Evolutionary conservation across 2,888 invertebrate species (phyloP).

Genomic region (Lepeophtheirus nordmannii): DNA sequence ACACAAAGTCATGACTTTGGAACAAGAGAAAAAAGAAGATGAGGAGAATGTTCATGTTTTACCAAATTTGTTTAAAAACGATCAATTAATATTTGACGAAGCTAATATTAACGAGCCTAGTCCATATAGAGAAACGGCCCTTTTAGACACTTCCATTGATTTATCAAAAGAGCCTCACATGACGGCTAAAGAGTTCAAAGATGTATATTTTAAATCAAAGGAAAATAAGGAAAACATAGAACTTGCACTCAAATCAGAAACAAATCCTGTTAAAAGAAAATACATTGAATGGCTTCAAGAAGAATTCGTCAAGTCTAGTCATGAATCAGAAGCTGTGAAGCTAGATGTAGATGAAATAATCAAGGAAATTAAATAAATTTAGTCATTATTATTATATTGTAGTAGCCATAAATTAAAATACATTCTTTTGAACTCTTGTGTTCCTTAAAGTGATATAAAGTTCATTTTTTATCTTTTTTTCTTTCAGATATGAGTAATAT

Average conservation of each 20-base stretch:
- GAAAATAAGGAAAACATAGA: background rate
- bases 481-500: slow-evolving; percentile 69
- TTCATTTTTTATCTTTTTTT: background rate
- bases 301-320: no score
- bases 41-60: background rate
- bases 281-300: no score
- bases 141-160: background rate
- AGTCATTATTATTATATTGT: background rate
- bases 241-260: no score
- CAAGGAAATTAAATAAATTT: background rate
- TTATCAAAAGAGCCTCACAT: background rate
- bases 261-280: no score
- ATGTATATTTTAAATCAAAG: background rate
- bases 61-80: background rate
- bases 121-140: background rate
- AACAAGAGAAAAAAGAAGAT: background rate
- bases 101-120: background rate
- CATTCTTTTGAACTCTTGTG: background rate
- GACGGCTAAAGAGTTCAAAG: background rate
- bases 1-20: background rate
- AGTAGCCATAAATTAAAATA: background rate
- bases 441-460: background rate
- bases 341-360: background rate
- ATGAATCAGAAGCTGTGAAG: background rate
- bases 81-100: background rate